Evolutionary conservation across 2,888 invertebrate species (phyloP), one percentile per base, ranked within the genome.

Genomic region (Polia nebulosa): DNA sequence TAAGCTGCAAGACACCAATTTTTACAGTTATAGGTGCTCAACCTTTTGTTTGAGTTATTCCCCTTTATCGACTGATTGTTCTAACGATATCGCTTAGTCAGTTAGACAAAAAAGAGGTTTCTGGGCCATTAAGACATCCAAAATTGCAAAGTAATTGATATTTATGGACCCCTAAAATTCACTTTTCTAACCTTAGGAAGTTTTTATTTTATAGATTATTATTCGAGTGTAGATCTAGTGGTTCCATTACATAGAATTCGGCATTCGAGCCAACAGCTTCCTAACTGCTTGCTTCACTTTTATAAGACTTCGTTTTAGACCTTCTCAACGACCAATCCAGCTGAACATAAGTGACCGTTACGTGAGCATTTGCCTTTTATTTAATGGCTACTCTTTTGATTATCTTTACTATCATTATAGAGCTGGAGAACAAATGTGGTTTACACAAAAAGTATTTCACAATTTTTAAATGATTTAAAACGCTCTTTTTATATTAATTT

Each of bases 201-300:
- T 6, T 20, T n/a, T 22, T 22, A 45, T 45, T 22, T 45, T 22
- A 22, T 13, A 2, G 1, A 22, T n/a, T n/a, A 20, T 11, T 9
- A n/a, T 20, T 44, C 3, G 45, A 4, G 4, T 51, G 2, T 66
- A 57, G 25, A 9, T 57, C 32, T 39, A 20, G 32, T 69, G 49
- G 51, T 69, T 29, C 3, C 6, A 22, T 66, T 65, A 55, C 15
- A 27, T 49, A 45, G 34, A 49, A 49, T 62, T 55, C 22, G 49
- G 44, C 27, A 53, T 62, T 59, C 36, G 17, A 27, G 9, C 13
- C 32, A 47, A 60, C n/a, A 66, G 44, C 44, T 72, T 60, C n/a
- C 27, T 61, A 51, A 66, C 56, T 20, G 20, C 57, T 55, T 45
- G 8, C 34, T 61, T 27, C 17, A 67, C 51, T 64, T 64, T 66